Percentiles rank a stretch among this genome's conserved stretches.
Conservation (phyloP, 92 coral and sea anemone species). For the Ricordea florida region DNA sequence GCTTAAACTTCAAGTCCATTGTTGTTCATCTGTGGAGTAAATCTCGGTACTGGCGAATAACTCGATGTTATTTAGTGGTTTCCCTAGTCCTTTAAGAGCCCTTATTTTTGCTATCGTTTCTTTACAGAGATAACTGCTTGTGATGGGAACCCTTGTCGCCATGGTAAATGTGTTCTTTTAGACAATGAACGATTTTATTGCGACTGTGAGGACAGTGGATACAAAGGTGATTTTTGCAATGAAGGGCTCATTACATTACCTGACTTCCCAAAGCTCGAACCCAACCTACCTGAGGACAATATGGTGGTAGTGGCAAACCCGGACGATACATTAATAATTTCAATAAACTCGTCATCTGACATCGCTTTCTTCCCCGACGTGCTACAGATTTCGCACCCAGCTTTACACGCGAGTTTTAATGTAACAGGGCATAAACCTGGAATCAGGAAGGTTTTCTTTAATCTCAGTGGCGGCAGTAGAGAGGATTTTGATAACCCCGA, state of each 20-base stretch:
- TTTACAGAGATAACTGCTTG: slow-evolving; percentile 49
- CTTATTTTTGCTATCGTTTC: background rate
- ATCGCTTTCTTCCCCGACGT: slow-evolving; percentile 19
- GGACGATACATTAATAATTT: slow-evolving; percentile 8
- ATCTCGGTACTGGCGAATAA: no score
- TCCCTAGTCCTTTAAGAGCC: no score
- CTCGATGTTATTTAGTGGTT: no score
- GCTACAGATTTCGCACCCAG: slow-evolving; percentile 15
- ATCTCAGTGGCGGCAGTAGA: slow-evolving; percentile 26
- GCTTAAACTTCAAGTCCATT: no score
- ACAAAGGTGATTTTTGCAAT: slow-evolving; percentile 47
- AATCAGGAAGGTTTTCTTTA: slow-evolving; percentile 37
- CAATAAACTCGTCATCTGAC: slow-evolving; percentile 22
- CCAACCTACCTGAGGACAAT: slow-evolving; percentile 6
- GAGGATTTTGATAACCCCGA: slow-evolving; percentile 26
- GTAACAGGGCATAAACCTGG: slow-evolving; percentile 44
- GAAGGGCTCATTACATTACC: slow-evolving; percentile 46
- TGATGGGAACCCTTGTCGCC: slow-evolving; percentile 52
- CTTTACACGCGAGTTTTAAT: slow-evolving; percentile 26
- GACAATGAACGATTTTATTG: slow-evolving; percentile 6
- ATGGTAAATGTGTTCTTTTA: slow-evolving; percentile 38
- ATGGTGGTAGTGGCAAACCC: slow-evolving; percentile 40
- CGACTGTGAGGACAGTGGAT: slow-evolving; percentile 62
- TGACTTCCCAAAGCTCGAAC: slow-evolving; percentile 40
- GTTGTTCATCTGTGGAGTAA: no score